These are phyloP conservation scores for Hesperophylax magnus DNA, from an alignment of 1,140 invertebrate species.

Conservation along the genomic window DNA sequence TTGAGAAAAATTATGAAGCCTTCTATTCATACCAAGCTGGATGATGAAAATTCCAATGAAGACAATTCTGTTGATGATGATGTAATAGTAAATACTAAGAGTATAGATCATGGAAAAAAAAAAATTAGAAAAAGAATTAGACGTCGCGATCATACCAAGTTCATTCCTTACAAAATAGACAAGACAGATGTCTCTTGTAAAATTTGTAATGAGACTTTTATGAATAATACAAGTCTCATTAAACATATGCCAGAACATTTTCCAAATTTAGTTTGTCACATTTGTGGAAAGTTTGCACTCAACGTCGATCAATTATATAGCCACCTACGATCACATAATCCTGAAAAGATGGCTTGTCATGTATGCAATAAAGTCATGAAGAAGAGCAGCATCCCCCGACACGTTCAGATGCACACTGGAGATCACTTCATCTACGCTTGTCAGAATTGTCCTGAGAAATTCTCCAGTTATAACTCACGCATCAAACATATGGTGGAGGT, in stretches of 20 bases:
- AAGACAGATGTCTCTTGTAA: constrained; percentile 47
- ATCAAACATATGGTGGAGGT: constrained; percentile 65
- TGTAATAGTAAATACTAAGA: too few species aligned
- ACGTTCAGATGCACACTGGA: constrained; percentile 53
- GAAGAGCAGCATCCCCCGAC: constrained; percentile 40
- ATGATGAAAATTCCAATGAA: too few species aligned
- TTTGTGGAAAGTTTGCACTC: constrained; percentile 60
- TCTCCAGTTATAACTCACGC: constrained; percentile 66
- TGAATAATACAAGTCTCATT: constrained; percentile 2
- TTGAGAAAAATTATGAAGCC: too few species aligned
- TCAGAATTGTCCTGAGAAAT: constrained; percentile 67
- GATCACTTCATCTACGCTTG: constrained; percentile 63
- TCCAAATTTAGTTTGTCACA: constrained; percentile 57
- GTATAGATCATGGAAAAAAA: too few species aligned
- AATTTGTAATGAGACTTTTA: constrained; percentile 53
- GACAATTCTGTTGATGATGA: too few species aligned
- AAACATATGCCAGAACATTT: constrained; percentile 60
- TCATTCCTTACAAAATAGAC: constrained; percentile 39
- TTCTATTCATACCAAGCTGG: too few species aligned
- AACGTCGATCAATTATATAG: constrained; percentile 28
- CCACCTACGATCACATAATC: constrained; percentile 47
- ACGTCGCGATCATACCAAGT: too few species aligned
- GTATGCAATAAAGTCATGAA: constrained; percentile 53
- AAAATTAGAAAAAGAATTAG: too few species aligned
- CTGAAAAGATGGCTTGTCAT: constrained; percentile 23